phyloP scores from a whole-genome alignment of 2,797 vertebrate species.

The Phataginus tricuspis region DNA sequence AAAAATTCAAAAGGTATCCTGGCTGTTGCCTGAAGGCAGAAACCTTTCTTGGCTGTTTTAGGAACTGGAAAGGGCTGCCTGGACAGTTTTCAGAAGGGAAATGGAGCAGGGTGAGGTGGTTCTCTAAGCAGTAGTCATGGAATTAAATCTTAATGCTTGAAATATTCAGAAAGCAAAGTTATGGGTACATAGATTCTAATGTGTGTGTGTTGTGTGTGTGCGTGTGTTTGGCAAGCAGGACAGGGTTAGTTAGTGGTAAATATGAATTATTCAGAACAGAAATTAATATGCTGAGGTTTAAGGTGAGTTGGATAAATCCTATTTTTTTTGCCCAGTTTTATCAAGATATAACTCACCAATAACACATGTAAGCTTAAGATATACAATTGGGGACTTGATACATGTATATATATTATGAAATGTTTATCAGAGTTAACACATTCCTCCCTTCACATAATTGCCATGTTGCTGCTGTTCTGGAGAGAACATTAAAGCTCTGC shows the following conservation, averaged over 20 bases:
- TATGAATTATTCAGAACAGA: constrained; percentile 1
- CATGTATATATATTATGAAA: neutral
- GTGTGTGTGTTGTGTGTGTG: too few species aligned
- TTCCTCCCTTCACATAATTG: neutral
- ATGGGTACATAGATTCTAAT: neutral
- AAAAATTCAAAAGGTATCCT: neutral
- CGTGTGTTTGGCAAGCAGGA: neutral
- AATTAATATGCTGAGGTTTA: neutral
- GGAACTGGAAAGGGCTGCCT: neutral
- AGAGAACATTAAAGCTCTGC: neutral
- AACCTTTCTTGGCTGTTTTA: neutral
- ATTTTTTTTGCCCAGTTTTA: neutral
- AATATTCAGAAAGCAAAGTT: neutral
- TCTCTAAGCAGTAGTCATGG: neutral
- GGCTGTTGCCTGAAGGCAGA: neutral
- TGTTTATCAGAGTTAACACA: neutral
- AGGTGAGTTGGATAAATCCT: neutral
- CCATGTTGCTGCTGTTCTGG: neutral
- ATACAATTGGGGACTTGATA: neutral
- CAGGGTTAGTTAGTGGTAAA: neutral
- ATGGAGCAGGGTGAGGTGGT: neutral
- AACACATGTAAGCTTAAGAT: neutral
- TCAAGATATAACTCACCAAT: neutral
- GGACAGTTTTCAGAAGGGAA: neutral
- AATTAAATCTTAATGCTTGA: constrained; percentile 16